Evolutionary conservation across 2,888 invertebrate species (phyloP), one percentile per base, ranked within the genome.

Genomic region (Caenorhabditis sp.): DNA sequence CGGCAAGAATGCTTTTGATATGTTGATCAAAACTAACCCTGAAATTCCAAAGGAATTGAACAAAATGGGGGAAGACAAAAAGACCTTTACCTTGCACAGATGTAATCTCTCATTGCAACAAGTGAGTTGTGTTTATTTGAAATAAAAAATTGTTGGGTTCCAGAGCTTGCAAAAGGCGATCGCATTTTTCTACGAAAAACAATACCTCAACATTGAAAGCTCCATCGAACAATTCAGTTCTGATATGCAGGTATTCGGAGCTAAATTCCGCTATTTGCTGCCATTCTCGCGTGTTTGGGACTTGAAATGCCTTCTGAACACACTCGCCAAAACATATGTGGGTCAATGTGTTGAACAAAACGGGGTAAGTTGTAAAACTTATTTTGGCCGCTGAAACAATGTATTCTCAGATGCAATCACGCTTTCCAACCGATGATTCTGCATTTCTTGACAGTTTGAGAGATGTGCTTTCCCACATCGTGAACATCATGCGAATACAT

Each of bases 1-100:
- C 23, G 72, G 67, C 1, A 56, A 62, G 1, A 64, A 59, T 23
- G 64, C 67, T 0, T 72, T 67, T 43, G 72, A 72, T 26, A 57
- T 27, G 8, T 64, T 72, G 31, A 7, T 31, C 31, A 10, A 31
- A 7, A 7, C 31, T 31, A 4, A 31, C 10, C 31, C 31, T 31
- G 31, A 31, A 7, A 31, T 31, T 31, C n/a, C n/a, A n/a, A n/a
- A n/a, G n/a, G n/a, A n/a, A n/a, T n/a, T n/a, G n/a, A n/a, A n/a
- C n/a, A n/a, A n/a, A n/a, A n/a, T n/a, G n/a, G n/a, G n/a, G n/a
- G n/a, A n/a, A n/a, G n/a, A n/a, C n/a, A n/a, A n/a, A n/a, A n/a
- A n/a, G n/a, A n/a, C n/a, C n/a, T n/a, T n/a, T n/a, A n/a, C n/a
- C n/a, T n/a, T n/a, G n/a, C n/a, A n/a, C n/a, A n/a, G n/a, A n/a